Evolutionary conservation across 2,797 vertebrate genomes (phyloP), one percentile per base, ranked within the genome.

Genomic region (Chelonia mydas): DNA sequence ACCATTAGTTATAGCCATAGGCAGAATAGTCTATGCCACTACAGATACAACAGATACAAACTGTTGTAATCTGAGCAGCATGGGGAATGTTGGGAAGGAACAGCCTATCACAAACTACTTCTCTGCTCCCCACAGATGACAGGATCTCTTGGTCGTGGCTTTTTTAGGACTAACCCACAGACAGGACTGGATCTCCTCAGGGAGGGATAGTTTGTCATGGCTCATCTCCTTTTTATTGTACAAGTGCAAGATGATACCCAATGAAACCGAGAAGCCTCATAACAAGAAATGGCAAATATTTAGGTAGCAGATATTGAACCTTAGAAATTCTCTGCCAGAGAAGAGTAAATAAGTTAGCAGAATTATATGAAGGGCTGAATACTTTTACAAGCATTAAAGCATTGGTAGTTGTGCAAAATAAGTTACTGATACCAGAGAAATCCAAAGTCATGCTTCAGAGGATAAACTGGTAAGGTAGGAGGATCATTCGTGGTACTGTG

Each of bases 281-380:
- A 55, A 3, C 19, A 49, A 83, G 23, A 88, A 1, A 54, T 27
- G 4, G 16, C 13, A 68, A 37, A 37, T 45, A 3, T 23, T 90
- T 89, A 59, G 11, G 10, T 9, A 65, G 19, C 10, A 15, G 5
- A 23, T 47, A 11, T 31, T 89, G 72, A 72, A 59, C 81, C 83
- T 74, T 55, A 79, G 21, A 6, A 76, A 7, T 82, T 87, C 15
- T 55, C 4, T 90, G n/a, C 17, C 84, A 72, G 23, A 89, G 15
- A 88, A 82, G 6, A 28, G 49, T 86, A 41, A 7, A 90, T 77
- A 96, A 82, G 92, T 86, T 78, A 93, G 6, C 11, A 96, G 80
- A 96, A 93, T 84, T 3, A 74, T 2, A 10, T 5, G 6, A 87
- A 94, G 65, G 90, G 4, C 1, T 80, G 10, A 5, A 68, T 90